These are phyloP conservation scores for Brenthis daphne DNA, from an alignment of 2,888 invertebrate genomes.

Conservation along the genomic window DNA sequence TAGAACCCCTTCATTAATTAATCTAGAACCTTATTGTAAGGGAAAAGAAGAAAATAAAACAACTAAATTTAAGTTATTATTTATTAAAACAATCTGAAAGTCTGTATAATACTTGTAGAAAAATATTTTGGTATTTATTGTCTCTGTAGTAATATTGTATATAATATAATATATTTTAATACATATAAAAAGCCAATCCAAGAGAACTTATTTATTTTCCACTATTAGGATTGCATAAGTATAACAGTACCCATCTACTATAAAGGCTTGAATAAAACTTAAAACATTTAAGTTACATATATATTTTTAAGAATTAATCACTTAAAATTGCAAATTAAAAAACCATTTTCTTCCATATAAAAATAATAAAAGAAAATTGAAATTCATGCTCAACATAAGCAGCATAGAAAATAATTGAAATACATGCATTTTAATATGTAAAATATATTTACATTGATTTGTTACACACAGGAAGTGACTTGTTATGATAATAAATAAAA, in stretches of 20 bases:
- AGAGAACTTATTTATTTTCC: too few species aligned
- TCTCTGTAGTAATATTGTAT: slow-evolving; percentile 2
- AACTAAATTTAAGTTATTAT: neutral
- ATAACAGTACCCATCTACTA: too few species aligned
- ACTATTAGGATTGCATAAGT: too few species aligned
- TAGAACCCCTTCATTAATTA: too few species aligned
- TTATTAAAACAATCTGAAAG: slow-evolving; percentile 17
- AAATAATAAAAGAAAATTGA: neutral
- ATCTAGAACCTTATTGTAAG: too few species aligned
- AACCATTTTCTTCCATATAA: slow-evolving; percentile 4
- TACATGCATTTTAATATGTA: neutral
- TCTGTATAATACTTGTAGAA: slow-evolving; percentile 16
- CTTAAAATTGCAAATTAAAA: neutral
- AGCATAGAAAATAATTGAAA: slow-evolving; percentile 2
- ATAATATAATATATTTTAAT: neutral
- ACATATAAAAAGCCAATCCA: neutral
- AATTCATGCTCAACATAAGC: neutral
- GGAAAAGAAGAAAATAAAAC: too few species aligned
- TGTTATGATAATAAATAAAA: neutral
- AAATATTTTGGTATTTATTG: slow-evolving; percentile 20
- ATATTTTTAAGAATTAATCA: too few species aligned
- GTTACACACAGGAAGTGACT: neutral
- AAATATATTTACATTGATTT: slow-evolving; percentile 1
- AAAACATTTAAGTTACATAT: too few species aligned
- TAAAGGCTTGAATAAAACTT: too few species aligned